Evolutionary conservation across 2,888 invertebrate genomes (phyloP).

Genomic region (Ganaspis brasiliensis): DNA sequence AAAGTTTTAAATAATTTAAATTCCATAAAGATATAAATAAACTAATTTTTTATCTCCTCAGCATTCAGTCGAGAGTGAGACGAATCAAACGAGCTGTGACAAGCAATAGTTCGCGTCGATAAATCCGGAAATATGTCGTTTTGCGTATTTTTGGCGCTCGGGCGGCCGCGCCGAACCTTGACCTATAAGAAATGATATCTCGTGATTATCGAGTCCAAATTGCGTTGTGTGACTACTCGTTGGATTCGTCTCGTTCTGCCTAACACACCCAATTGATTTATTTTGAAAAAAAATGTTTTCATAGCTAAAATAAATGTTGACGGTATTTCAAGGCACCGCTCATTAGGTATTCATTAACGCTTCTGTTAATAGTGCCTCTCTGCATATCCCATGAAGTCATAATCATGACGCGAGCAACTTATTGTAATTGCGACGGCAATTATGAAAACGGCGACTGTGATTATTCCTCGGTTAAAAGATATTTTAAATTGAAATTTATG

Average conservation of each 20-base stretch:
- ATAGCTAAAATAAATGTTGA: no score
- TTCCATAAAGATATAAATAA: no score
- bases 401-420: slow-evolving; percentile 8
- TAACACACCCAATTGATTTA: not conserved
- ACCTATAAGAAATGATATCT: not conserved
- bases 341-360: not conserved
- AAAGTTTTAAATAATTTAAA: no score
- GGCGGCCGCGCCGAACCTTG: not conserved
- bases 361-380: not conserved
- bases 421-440: slow-evolving; percentile 11
- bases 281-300: not conserved
- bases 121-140: not conserved
- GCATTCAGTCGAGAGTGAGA: not conserved
- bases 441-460: slow-evolving; percentile 27
- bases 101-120: not conserved
- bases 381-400: slow-evolving; percentile 20
- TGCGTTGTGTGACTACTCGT: not conserved
- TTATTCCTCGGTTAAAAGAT: slow-evolving; percentile 11
- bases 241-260: not conserved
- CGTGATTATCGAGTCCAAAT: not conserved
- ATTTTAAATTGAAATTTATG: slow-evolving; percentile 48
- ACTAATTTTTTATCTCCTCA: not conserved
- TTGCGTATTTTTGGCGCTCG: not conserved
- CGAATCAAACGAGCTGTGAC: not conserved
- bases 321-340: not conserved